A percentile compares a stretch with the other conserved stretches of the same genome.
phyloP scores from a whole-genome alignment of 2,888 invertebrate species.

The Metallyticus violacea region DNA sequence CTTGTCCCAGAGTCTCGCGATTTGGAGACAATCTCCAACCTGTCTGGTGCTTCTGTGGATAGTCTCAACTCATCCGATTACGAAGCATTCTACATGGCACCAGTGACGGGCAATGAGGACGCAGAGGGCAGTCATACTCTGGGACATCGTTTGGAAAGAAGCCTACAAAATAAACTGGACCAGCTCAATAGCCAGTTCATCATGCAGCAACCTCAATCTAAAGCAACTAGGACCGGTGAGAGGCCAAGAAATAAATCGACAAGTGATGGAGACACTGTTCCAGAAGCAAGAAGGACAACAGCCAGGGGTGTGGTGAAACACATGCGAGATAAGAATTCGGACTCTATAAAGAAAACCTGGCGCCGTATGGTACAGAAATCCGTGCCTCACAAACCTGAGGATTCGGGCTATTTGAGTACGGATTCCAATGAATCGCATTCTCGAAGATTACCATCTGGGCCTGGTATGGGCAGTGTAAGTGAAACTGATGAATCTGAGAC shows the following conservation, averaged over 20 bases:
- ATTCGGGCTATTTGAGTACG: slow-evolving; percentile 83
- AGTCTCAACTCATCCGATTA: slow-evolving; percentile 52
- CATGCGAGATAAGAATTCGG: slow-evolving; percentile 36
- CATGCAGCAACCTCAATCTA: slow-evolving; percentile 35
- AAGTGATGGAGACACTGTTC: background rate
- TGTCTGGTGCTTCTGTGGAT: slow-evolving; percentile 54
- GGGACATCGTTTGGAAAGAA: slow-evolving; percentile 9
- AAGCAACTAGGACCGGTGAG: background rate
- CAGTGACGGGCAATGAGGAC: slow-evolving; percentile 26
- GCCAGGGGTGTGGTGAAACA: slow-evolving; percentile 34
- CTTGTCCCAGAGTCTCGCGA: slow-evolving; percentile 37
- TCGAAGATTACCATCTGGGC: slow-evolving; percentile 39
- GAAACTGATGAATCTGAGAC: slow-evolving; percentile 73
- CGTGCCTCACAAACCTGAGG: slow-evolving; percentile 58
- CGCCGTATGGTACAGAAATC: slow-evolving; percentile 39
- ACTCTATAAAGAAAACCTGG: slow-evolving; percentile 42
- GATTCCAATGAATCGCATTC: slow-evolving; percentile 58
- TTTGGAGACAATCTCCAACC: slow-evolving; percentile 37
- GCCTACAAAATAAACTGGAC: background rate
- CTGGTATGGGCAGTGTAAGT: slow-evolving; percentile 54
- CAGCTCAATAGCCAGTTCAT: slow-evolving; percentile 42
- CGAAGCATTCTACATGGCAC: slow-evolving; percentile 43
- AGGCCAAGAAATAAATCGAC: background rate
- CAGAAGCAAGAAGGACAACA: background rate
- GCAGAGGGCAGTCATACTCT: slow-evolving; percentile 14